Conservation (phyloP, 2,113 vertebrate species). For the Romanogobio albipinnatus region DNA sequence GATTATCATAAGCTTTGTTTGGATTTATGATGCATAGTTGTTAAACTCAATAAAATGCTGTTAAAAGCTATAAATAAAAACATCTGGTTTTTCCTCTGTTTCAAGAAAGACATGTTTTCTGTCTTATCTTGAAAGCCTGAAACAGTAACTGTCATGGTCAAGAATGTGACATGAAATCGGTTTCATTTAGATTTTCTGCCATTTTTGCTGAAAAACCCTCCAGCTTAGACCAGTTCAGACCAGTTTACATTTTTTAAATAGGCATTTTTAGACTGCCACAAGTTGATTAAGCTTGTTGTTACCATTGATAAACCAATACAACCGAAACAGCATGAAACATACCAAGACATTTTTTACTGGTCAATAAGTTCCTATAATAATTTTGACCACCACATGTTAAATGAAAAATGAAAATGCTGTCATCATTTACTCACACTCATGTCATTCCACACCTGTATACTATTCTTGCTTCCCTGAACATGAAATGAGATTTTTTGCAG, state of each 20-base stretch:
- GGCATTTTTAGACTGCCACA: not conserved
- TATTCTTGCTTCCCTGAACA: not conserved
- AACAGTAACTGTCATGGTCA: not conserved
- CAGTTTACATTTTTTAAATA: not conserved
- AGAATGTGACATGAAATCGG: not conserved
- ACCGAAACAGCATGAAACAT: not conserved
- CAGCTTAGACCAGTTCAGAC: not conserved
- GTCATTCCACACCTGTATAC: too few relatives aligned
- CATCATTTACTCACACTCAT: not conserved
- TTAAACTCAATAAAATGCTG: conserved; percentile 21
- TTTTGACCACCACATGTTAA: not conserved
- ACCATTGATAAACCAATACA: not conserved
- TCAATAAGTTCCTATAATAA: not conserved
- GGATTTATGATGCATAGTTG: conserved; percentile 11
- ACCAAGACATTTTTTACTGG: not conserved
- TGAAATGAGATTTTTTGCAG: not conserved
- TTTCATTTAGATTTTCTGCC: not conserved
- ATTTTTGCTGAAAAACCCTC: not conserved
- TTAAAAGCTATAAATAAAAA: not conserved
- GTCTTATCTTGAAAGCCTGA: not conserved
- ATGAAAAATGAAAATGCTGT: not conserved
- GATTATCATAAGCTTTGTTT: conserved; percentile 15
- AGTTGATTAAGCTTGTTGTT: not conserved
- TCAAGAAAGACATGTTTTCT: not conserved
- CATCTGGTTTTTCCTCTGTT: not conserved